Conservation (phyloP, 1,140 invertebrate genomes). For the Drosophila hydei region DNA sequence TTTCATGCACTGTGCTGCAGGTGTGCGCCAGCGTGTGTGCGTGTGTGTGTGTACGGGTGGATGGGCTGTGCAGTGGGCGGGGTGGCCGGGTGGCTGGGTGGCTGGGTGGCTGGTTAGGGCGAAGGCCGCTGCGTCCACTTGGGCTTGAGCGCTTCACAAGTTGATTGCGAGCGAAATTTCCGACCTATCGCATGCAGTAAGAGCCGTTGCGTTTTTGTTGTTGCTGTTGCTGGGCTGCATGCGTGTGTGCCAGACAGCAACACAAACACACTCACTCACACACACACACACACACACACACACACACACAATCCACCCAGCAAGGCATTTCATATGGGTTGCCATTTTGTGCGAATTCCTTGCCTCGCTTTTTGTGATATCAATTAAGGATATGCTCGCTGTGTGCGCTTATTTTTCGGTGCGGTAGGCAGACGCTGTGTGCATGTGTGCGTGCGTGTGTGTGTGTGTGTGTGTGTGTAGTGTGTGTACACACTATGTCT, state of each 20-base stretch:
- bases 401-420: conserved; percentile 45
- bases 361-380: conserved; percentile 74
- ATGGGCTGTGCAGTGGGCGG: background rate
- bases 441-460: conserved; percentile 25
- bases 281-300: conserved; percentile 11
- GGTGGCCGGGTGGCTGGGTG: background rate
- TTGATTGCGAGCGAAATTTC: conserved; percentile 75
- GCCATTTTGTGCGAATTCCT: conserved; percentile 68
- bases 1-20: conserved; percentile 68
- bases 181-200: conserved; percentile 81
- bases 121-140: conserved; percentile 18
- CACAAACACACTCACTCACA: conserved; percentile 21
- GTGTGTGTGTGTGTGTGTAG: conserved; percentile 24
- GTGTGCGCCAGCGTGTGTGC: conserved; percentile 42
- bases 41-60: conserved; percentile 1
- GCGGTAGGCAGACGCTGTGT: conserved; percentile 46
- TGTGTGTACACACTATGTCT: conserved; percentile 48
- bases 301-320: background rate
- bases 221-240: conserved; percentile 36
- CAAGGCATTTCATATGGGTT: conserved; percentile 41
- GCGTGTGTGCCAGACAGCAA: conserved; percentile 29
- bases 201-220: conserved; percentile 70
- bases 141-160: conserved; percentile 47
- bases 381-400: conserved; percentile 75
- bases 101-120: background rate